phyloP scores from a whole-genome alignment of 2,113 vertebrate species.

The Colaptes auratus region DNA sequence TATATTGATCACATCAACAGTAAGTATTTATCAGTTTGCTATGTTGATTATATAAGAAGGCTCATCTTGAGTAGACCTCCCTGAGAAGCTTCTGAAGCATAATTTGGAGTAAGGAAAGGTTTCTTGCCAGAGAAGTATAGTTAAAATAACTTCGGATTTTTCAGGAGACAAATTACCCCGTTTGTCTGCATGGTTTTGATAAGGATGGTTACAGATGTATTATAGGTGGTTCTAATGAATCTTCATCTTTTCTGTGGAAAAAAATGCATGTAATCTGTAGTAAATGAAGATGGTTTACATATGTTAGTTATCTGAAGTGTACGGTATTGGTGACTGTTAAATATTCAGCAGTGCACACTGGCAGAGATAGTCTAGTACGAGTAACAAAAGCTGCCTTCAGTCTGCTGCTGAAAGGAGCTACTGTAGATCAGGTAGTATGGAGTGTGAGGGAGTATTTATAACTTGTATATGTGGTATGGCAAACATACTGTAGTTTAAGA shows the following conservation, averaged over 20 bases:
- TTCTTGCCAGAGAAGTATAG: not conserved
- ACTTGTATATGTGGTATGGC: not conserved
- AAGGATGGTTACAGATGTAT: not conserved
- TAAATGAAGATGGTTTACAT: not conserved
- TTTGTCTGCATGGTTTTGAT: not conserved
- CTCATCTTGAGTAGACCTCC: not conserved
- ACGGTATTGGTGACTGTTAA: not conserved
- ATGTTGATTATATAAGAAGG: not conserved
- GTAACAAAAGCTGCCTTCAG: not conserved
- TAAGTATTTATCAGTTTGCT: slow-evolving; percentile 70
- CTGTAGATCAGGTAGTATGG: not conserved
- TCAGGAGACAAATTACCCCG: not conserved
- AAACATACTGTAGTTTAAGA: not conserved
- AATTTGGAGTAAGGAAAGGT: not conserved
- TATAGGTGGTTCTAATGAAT: not conserved
- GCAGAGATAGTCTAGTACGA: not conserved
- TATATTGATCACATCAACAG: slow-evolving; percentile 87
- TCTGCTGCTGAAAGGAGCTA: not conserved
- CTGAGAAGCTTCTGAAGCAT: not conserved
- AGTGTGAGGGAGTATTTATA: not conserved
- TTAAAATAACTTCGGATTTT: not conserved
- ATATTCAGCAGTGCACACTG: not conserved
- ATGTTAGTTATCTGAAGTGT: not conserved
- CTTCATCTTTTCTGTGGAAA: not conserved
- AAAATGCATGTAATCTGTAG: not conserved